A percentile compares a stretch with the other conserved stretches of the same genome.
phyloP scores from a whole-genome alignment of 2,797 vertebrate genomes.

The Rhynchonycteris naso region DNA sequence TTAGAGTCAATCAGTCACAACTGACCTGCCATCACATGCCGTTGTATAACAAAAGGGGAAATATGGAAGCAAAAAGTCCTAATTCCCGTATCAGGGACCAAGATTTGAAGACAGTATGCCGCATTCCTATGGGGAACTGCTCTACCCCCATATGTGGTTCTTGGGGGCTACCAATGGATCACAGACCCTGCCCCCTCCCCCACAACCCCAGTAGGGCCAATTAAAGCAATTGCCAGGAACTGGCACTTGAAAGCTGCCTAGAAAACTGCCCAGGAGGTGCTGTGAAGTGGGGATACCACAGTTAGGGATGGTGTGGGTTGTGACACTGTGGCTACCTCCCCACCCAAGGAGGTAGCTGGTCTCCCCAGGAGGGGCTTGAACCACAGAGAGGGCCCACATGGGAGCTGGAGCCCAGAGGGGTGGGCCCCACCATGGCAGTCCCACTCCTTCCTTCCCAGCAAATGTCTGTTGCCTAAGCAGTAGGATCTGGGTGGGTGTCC shows the following conservation, averaged over 20 bases:
- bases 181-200: neutral
- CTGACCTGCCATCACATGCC: accelerated
- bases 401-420: neutral
- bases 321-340: neutral
- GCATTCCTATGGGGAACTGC: neutral
- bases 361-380: neutral
- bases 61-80: neutral
- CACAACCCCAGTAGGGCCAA: neutral
- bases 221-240: neutral
- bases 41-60: too few species aligned
- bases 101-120: neutral
- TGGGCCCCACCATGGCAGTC: neutral
- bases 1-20: neutral
- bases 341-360: neutral
- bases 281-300: neutral
- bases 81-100: neutral
- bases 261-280: accelerated
- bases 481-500: accelerated
- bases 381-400: accelerated
- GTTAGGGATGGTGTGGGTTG: accelerated
- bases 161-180: neutral
- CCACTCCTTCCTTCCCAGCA: neutral
- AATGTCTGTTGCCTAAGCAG: too few species aligned
- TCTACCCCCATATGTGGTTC: neutral
- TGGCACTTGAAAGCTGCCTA: accelerated